Evolutionary conservation across 2,888 invertebrate species (phyloP), one percentile per base, ranked within the genome.

Genomic region (Proisotoma minuta): DNA sequence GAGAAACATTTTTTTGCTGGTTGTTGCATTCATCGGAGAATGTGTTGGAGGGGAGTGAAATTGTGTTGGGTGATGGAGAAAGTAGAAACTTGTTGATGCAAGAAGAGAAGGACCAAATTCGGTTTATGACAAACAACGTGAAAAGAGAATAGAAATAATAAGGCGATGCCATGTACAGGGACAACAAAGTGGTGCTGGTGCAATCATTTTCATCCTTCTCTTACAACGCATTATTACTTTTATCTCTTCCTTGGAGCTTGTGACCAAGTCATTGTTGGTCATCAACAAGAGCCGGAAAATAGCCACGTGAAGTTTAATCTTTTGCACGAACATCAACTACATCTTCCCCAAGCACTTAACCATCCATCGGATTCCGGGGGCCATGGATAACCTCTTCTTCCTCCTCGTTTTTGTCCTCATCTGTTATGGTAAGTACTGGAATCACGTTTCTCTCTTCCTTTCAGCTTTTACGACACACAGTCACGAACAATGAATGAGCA

Each of bases 351-450:
- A 34, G 34, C 8, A 34, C 8, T 34, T 10, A 34, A 10, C 34
- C 34, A 34, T 34, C 34, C 34, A 53, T 47, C 51, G 22, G 47
- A 23, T 50, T 54, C 29, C 39, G 47, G n/a, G 60, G 65, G 65
- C 62, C 61, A 69, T 71, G 71, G 68, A 71, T 62, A 64, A 69
- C 60, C 68, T 69, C 64, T 66, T 66, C 61, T 67, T 66, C 59
- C 61, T 71, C 63, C 59, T 67, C 63, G 58, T 66, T 27, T 63
- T 70, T 56, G 65, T 65, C 65, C 66, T 66, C 66, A 61, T 68
- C 62, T 62, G 65, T 49, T 63, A 65, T 57, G 70, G 70, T 70
- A 70, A 68, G 66, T 47, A 27, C 10, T 34, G 15, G 1, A 59
- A 53, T 54, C 27, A 29, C 26, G 23, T 34, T 34, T 15, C 34